Base-by-base conservation (phyloP, 2,888 invertebrate genomes). In the Drosophila differens region DNA sequence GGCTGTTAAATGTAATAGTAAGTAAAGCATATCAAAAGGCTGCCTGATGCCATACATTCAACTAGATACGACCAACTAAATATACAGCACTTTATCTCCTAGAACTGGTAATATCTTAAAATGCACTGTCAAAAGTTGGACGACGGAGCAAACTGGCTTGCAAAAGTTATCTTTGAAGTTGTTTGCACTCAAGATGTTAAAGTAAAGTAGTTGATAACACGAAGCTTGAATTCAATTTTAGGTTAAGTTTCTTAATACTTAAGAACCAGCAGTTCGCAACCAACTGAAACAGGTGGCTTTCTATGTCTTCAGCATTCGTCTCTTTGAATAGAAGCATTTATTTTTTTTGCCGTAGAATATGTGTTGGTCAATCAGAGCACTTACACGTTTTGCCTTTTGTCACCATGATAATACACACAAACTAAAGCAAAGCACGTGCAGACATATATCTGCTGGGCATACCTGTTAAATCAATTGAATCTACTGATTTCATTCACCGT, bases 381-480 rank as follows among this genome's bases (percentile, higher is more conserved):
- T 55, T 39, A 28, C 39, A 39, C 19, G 19, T 28, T 30, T n/a
- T 41, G 0, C 10, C 30, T 25, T 6, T n/a, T 58, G 59, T 44
- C 32, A 41, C n/a, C 28, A 44, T 37, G 44, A 51, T 32, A 55
- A 44, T 51, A 51, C 32, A 33, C 35, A 28, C 14, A 33, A 35
- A 41, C 51, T 47, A 25, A 72, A 28, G 28, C 28, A 6, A 16
- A 51, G 22, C 60, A 47, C 49, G 41, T 53, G 70, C 47, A 64
- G 62, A 64, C 57, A 63, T 53, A 30, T 41, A 35, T 28, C 2
- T 64, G 30, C 41, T 16, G 14, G 14, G 35, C 41, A 28, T 30
- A 60, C 54, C 28, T 64, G 60, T 32, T 51, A 60, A 74, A 51
- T 44, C 44, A 52, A 53, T 54, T 62, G 44, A 47, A 55, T 19